Percentiles rank a stretch among this genome's conserved stretches.
Evolutionary conservation across 2,888 invertebrate species (phyloP).

Genomic region (Temnothorax ravouxi): DNA sequence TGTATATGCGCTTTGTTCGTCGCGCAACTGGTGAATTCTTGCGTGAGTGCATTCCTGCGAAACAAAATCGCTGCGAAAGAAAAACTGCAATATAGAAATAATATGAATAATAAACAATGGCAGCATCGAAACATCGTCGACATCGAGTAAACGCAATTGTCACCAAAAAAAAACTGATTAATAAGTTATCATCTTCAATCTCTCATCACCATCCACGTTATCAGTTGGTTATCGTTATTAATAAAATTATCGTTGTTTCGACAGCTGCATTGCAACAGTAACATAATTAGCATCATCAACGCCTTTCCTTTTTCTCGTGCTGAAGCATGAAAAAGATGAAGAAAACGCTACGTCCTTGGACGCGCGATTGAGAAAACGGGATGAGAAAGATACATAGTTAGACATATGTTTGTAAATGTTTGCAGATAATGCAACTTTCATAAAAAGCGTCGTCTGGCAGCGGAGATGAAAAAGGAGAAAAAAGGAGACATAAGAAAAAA

Average conservation of each 20-base stretch:
- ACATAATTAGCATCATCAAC: slow-evolving; percentile 6
- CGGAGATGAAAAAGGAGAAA: not conserved
- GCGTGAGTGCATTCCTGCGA: slow-evolving; percentile 40
- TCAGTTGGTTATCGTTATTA: slow-evolving; percentile 16
- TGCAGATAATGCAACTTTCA: not conserved
- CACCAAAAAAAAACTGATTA: slow-evolving; percentile 18
- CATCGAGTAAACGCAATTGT: slow-evolving; percentile 19
- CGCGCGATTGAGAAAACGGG: not conserved
- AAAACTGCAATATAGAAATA: slow-evolving; percentile 27
- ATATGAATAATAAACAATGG: slow-evolving; percentile 9
- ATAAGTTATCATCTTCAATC: not conserved
- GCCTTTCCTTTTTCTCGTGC: not conserved
- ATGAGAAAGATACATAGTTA: slow-evolving; percentile 7
- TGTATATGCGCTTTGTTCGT: slow-evolving; percentile 24
- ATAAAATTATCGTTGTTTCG: slow-evolving; percentile 36
- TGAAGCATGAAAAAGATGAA: slow-evolving; percentile 7
- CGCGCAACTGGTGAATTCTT: slow-evolving; percentile 38
- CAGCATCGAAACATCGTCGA: slow-evolving; percentile 8
- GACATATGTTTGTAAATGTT: slow-evolving; percentile 8
- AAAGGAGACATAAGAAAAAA: not conserved
- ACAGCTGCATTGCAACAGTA: slow-evolving; percentile 19
- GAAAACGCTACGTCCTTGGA: not conserved
- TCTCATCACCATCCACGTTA: not conserved
- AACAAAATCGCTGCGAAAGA: slow-evolving; percentile 28
- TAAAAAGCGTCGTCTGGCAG: not conserved